Conservation (phyloP, 2,113 vertebrate genomes). For the Tyrannus savana region DNA sequence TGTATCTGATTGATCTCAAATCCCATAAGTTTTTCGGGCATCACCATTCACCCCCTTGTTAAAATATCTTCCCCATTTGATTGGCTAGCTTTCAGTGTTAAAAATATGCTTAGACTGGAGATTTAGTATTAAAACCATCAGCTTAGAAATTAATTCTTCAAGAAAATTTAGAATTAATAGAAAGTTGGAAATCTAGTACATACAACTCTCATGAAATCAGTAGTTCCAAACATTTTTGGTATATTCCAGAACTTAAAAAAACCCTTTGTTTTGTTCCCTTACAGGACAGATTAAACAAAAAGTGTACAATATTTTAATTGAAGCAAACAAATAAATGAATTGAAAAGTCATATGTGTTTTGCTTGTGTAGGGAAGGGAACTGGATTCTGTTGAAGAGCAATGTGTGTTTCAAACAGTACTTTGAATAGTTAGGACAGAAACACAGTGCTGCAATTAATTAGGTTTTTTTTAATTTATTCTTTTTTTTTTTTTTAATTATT, state of each 20-base stretch:
- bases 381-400: neutral
- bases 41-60: neutral
- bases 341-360: neutral
- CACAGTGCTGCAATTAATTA: constrained; percentile 24
- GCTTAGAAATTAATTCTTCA: neutral
- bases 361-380: neutral
- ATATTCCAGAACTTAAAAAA: neutral
- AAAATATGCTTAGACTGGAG: neutral
- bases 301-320: neutral
- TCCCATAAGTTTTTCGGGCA: neutral
- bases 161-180: neutral
- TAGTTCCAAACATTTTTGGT: neutral
- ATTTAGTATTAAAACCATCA: neutral
- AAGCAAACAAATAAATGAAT: neutral
- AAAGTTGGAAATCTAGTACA: neutral
- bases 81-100: neutral
- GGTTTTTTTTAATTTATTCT: neutral
- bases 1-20: neutral
- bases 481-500: neutral
- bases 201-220: neutral
- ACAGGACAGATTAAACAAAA: neutral
- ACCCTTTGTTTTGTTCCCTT: neutral
- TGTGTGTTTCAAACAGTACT: neutral
- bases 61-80: neutral
- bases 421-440: constrained; percentile 10